phyloP scores from a whole-genome alignment of 2,888 invertebrate species.

The Laspeyria flexula region DNA sequence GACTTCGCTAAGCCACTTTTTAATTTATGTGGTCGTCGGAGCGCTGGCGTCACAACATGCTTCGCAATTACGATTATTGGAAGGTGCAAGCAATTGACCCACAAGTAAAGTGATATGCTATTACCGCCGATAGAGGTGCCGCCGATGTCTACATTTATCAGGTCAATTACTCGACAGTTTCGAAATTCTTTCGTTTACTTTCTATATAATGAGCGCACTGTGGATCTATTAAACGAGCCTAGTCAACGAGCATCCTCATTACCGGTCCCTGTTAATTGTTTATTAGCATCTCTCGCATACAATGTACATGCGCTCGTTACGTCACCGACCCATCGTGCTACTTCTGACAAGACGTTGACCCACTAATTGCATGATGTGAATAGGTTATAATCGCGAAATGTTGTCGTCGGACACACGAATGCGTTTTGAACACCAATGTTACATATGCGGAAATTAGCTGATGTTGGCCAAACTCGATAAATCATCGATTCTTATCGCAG shows the following conservation, averaged over 20 bases:
- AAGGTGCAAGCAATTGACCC: conserved; percentile 75
- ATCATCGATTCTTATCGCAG: conserved; percentile 51
- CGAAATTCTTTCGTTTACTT: conserved; percentile 70
- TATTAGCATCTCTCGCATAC: conserved; percentile 44
- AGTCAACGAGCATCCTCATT: conserved; percentile 43
- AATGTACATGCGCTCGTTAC: conserved; percentile 51
- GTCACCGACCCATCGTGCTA: conserved; percentile 72
- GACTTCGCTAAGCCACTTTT: conserved; percentile 39
- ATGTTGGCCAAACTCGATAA: conserved; percentile 68
- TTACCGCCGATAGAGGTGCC: conserved; percentile 64
- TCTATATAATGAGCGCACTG: conserved; percentile 58
- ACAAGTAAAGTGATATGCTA: conserved; percentile 66
- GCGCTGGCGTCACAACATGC: conserved; percentile 48
- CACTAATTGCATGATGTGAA: conserved; percentile 74
- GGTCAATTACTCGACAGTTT: conserved; percentile 68
- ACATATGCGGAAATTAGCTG: conserved; percentile 60
- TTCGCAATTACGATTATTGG: conserved; percentile 70
- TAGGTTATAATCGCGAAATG: conserved; percentile 70
- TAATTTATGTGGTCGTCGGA: conserved; percentile 37
- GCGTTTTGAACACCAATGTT: conserved; percentile 53
- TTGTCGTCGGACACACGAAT: conserved; percentile 58
- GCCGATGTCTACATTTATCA: conserved; percentile 59
- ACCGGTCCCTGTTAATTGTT: conserved; percentile 61
- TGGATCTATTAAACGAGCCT: conserved; percentile 24
- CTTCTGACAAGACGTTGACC: conserved; percentile 73